A percentile compares a stretch with the other conserved stretches of the same genome.
Conservation (phyloP, 2,797 vertebrate genomes). For the Cyclopterus lumpus region DNA sequence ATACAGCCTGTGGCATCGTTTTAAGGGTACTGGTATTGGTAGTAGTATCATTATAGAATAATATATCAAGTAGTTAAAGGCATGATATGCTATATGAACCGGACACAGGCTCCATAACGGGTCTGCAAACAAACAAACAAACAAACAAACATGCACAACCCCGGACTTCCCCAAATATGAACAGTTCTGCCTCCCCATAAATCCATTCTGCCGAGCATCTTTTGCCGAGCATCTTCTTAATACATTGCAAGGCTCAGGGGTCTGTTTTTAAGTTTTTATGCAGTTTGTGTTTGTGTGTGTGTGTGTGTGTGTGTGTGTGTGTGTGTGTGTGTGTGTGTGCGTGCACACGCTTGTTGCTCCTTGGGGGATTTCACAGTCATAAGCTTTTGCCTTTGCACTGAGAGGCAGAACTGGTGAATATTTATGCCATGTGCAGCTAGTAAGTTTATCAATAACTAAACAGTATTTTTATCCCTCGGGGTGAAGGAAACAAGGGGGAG, state of each 20-base stretch:
- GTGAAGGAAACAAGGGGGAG: slow-evolving; percentile 2
- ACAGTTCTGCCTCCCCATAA: slow-evolving; percentile 48
- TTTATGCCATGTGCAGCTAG: slow-evolving; percentile 64
- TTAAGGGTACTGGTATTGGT: background rate
- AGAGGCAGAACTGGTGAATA: slow-evolving; percentile 68
- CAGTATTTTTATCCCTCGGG: slow-evolving; percentile 46
- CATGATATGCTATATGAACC: background rate
- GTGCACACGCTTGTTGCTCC: slow-evolving; percentile 33
- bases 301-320: slow-evolving; percentile 10
- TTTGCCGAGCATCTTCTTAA: slow-evolving; percentile 57
- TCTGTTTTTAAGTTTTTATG: slow-evolving; percentile 61
- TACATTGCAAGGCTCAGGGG: slow-evolving; percentile 52
- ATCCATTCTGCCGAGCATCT: slow-evolving; percentile 68
- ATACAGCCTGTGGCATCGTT: background rate
- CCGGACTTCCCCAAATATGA: slow-evolving; percentile 44
- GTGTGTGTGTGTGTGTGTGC: slow-evolving; percentile 1
- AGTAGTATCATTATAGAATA: background rate
- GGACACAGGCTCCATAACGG: background rate
- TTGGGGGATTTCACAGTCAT: slow-evolving; percentile 62
- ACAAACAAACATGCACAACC: background rate
- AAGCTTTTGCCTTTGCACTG: slow-evolving; percentile 64
- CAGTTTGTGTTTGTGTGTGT: slow-evolving; percentile 34
- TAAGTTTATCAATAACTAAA: slow-evolving; percentile 76
- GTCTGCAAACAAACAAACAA: background rate
- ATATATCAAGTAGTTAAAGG: slow-evolving; percentile 3